Conservation (phyloP, 1,140 invertebrate species). For the Yoshiicerus persimilis region DNA sequence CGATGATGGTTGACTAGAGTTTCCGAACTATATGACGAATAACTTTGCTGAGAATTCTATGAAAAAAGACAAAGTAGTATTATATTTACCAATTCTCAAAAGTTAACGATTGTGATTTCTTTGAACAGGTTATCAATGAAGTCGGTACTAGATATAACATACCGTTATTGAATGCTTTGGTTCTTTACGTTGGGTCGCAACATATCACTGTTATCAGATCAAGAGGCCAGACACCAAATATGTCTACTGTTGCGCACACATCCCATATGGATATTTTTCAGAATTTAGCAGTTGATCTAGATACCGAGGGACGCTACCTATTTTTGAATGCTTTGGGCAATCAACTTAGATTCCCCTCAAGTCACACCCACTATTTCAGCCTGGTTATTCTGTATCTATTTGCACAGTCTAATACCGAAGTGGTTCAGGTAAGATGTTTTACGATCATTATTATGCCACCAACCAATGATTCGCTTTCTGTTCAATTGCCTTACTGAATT, state of each 20-base stretch:
- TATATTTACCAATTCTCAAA: not conserved
- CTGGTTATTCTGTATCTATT: slow-evolving; percentile 95
- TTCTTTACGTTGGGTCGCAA: slow-evolving; percentile 95
- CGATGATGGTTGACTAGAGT: slow-evolving; percentile 35
- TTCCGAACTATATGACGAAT: slow-evolving; percentile 28
- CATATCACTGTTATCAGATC: slow-evolving; percentile 85
- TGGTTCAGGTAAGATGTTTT: slow-evolving; percentile 69
- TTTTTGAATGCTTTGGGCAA: slow-evolving; percentile 98
- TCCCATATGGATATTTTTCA: slow-evolving; percentile 99
- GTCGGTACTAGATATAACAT: slow-evolving; percentile 93
- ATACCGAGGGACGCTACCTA: slow-evolving; percentile 94
- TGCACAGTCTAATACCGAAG: slow-evolving; percentile 95
- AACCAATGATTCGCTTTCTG: not conserved
- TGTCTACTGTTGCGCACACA: slow-evolving; percentile 94
- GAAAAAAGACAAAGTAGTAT: not conserved
- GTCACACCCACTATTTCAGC: slow-evolving; percentile 99
- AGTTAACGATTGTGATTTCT: not conserved
- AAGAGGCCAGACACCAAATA: slow-evolving; percentile 87
- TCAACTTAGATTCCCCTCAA: slow-evolving; percentile 97
- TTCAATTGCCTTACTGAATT: not conserved
- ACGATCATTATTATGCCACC: not conserved
- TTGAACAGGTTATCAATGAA: slow-evolving; percentile 67
- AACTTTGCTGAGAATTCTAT: not conserved
- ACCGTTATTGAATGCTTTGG: slow-evolving; percentile 92
- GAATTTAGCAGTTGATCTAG: slow-evolving; percentile 94